Evolutionary conservation across 2,113 vertebrate genomes (phyloP).

Genomic region (Heterotilapia buettikoferi): DNA sequence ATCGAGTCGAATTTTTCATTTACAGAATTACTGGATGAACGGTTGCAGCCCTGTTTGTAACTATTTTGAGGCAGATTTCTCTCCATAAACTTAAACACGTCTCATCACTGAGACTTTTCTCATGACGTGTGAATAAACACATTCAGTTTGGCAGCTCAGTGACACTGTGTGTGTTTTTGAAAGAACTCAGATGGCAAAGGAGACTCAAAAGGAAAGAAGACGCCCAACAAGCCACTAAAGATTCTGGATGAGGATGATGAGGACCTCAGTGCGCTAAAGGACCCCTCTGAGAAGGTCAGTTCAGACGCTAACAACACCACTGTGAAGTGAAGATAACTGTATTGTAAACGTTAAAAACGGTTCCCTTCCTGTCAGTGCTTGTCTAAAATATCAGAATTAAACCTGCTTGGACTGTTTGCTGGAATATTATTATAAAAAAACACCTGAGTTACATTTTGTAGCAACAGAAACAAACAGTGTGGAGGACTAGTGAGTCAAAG

Average conservation of each 20-base stretch:
- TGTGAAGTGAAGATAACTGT: neutral
- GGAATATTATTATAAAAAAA: neutral
- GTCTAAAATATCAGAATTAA: neutral
- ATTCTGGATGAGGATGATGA: conserved; percentile 77
- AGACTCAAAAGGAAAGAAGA: conserved; percentile 83
- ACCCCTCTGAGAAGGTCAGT: conserved; percentile 92
- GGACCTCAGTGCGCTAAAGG: conserved; percentile 89
- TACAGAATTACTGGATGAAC: neutral
- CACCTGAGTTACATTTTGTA: neutral
- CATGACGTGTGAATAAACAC: rapidly evolving
- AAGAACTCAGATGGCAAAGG: conserved; percentile 88
- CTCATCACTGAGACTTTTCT: neutral
- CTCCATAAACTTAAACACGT: neutral
- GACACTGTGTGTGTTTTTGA: neutral
- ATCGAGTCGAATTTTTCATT: neutral
- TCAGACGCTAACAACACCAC: neutral
- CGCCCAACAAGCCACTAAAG: conserved; percentile 67
- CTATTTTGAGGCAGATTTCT: neutral
- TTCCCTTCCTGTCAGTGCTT: neutral
- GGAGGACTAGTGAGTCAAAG: neutral
- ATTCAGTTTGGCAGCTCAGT: neutral
- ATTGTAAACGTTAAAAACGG: neutral
- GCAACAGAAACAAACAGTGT: neutral
- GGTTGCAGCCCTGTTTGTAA: neutral
- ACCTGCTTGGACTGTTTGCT: neutral